These are phyloP conservation scores for Noctua comes DNA, from an alignment of 2,888 invertebrate genomes.

Conservation along the genomic window DNA sequence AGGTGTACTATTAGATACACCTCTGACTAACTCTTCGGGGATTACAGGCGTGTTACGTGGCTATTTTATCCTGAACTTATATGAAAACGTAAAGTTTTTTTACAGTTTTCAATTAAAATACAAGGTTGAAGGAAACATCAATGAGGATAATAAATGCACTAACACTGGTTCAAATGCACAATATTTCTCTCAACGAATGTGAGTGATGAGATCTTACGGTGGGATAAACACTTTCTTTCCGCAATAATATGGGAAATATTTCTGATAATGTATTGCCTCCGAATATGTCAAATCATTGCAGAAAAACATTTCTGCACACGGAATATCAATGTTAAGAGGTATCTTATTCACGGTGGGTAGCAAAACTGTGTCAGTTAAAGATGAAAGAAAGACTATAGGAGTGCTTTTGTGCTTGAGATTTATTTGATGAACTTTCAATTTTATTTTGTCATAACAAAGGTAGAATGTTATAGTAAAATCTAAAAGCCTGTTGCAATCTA, in stretches of 20 bases:
- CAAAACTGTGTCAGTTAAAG: neutral
- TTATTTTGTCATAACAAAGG: neutral
- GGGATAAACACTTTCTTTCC: conserved; percentile 23
- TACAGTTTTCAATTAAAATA: neutral
- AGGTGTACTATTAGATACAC: neutral
- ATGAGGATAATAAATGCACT: conserved; percentile 2
- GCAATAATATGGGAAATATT: conserved; percentile 15
- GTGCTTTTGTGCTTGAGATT: neutral
- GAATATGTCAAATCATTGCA: conserved; percentile 43
- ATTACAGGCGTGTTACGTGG: neutral
- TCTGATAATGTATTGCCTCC: conserved; percentile 31
- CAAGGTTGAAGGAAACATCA: neutral
- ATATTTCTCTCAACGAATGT: neutral
- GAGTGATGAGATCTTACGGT: neutral
- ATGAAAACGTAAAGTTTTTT: neutral
- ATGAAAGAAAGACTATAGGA: neutral
- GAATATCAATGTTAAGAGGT: conserved; percentile 13
- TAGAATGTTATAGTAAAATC: neutral
- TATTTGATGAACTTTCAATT: neutral
- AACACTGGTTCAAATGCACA: conserved; percentile 24
- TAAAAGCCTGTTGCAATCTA: neutral
- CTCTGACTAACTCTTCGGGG: neutral
- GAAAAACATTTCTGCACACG: conserved; percentile 28
- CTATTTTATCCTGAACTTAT: neutral
- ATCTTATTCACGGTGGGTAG: neutral